phyloP scores from a whole-genome alignment of 2,888 invertebrate species.

The Willowsia nigromaculata region DNA sequence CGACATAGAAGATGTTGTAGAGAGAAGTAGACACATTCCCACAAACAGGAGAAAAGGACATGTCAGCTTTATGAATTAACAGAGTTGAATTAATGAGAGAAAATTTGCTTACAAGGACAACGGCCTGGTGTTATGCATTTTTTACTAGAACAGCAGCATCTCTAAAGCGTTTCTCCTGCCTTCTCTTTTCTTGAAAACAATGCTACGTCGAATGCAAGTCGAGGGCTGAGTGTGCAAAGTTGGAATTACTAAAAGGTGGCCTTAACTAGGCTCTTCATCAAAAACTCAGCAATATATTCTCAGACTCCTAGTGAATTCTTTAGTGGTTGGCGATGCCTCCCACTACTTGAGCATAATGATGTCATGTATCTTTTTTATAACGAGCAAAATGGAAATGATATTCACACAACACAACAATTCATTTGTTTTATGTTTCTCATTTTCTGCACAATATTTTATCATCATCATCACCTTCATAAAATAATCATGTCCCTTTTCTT shows the following conservation, averaged over 20 bases:
- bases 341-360: background rate
- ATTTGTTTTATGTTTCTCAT: background rate
- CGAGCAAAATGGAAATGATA: background rate
- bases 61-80: slow-evolving; percentile 29
- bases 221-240: background rate
- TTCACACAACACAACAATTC: background rate
- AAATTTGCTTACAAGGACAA: slow-evolving; percentile 62
- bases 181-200: background rate
- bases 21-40: background rate
- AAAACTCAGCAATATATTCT: background rate
- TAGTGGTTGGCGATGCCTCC: background rate
- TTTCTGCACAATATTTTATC: slow-evolving; percentile 53
- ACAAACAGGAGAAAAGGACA: background rate
- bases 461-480: slow-evolving; percentile 58
- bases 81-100: slow-evolving; percentile 51
- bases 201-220: no score
- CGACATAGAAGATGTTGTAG: background rate
- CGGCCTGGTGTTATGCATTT: slow-evolving; percentile 20
- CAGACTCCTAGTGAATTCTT: background rate
- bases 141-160: background rate
- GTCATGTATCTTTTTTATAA: background rate
- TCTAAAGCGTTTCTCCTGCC: background rate
- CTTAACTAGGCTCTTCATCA: background rate
- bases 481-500: slow-evolving; percentile 51
- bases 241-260: background rate